Evolutionary conservation across 2,888 invertebrate species (phyloP), one percentile per base, ranked within the genome.

Genomic region (Xestia rhomboidea): DNA sequence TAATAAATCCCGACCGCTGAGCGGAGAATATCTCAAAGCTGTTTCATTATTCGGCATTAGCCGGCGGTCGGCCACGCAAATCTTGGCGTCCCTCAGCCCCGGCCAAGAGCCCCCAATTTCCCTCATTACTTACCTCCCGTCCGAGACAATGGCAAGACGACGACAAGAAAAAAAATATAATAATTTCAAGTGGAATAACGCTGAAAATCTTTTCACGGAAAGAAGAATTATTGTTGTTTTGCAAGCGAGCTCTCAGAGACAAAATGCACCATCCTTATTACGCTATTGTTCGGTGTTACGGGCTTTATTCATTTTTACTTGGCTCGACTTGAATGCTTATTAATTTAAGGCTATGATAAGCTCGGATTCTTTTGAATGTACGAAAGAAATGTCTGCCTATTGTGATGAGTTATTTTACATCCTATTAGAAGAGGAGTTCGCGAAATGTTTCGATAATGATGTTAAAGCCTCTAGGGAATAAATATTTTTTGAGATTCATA

Each of bases 161-260:
- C 93, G 95, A 95, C 95, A 95, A 94, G 95, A 96, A 96, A 96
- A 95, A 96, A 95, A 94, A 90, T 93, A 96, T 95, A 96, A 96
- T 96, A 96, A 96, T 96, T 96, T 96, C 96, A 96, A 96, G 96
- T 96, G 96, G 96, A 96, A 96, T 96, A 96, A 95, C 95, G 96
- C 96, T 96, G 96, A 96, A 96, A 96, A 96, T 96, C 96, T 96
- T 96, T 96, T 96, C 96, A 96, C 93, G 93, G 95, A 93, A 95
- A 95, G 95, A 96, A 96, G 95, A 96, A 96, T 96, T 96, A 96
- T 96, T 96, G 96, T 96, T 96, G 96, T 96, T 96, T 96, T 96
- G 96, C 96, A 96, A 96, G 95, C 95, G 94, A 94, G 94, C 95
- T 94, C 95, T 94, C 95, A 95, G 95, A 95, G 96, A 96, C 96